Percentiles rank a stretch among this genome's conserved stretches.
Conservation (phyloP, 2,888 invertebrate genomes). For the Tribolium freemani region DNA sequence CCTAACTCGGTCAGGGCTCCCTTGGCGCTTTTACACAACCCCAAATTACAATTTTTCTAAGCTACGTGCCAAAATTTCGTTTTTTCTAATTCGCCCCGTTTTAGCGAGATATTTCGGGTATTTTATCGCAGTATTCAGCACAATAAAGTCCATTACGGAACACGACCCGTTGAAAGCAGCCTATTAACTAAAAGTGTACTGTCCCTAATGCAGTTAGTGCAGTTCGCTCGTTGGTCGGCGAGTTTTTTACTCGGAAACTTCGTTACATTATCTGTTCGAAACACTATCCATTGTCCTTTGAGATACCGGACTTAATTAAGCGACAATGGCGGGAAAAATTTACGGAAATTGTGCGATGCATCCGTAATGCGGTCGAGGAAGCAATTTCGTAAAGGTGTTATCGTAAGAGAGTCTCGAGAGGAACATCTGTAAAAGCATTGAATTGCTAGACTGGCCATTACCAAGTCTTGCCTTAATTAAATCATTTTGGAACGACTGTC, state of each 20-base stretch:
- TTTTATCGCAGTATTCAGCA: slow-evolving; percentile 55
- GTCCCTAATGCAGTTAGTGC: slow-evolving; percentile 66
- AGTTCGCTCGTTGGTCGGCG: slow-evolving; percentile 57
- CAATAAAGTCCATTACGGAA: slow-evolving; percentile 67
- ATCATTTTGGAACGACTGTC: slow-evolving; percentile 1
- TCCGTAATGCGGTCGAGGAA: slow-evolving; percentile 25
- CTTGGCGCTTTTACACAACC: slow-evolving; percentile 45
- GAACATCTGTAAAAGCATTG: slow-evolving; percentile 29
- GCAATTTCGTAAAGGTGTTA: slow-evolving; percentile 22
- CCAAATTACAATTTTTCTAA: background rate
- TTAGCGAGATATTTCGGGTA: slow-evolving; percentile 31
- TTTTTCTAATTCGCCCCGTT: too few species aligned
- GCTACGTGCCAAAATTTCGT: too few species aligned
- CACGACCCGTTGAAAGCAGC: slow-evolving; percentile 64
- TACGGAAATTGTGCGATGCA: slow-evolving; percentile 15
- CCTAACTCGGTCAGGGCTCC: slow-evolving; percentile 38
- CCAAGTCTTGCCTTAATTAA: slow-evolving; percentile 30
- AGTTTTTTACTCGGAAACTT: slow-evolving; percentile 64
- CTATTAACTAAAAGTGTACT: slow-evolving; percentile 67
- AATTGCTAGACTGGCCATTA: slow-evolving; percentile 18
- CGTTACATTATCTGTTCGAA: slow-evolving; percentile 61
- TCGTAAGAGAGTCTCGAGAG: slow-evolving; percentile 28
- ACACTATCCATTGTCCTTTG: slow-evolving; percentile 50
- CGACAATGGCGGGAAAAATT: slow-evolving; percentile 12
- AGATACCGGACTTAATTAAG: slow-evolving; percentile 38